These are phyloP conservation scores for Morpho helenor DNA, from an alignment of 2,888 invertebrate genomes.

Conservation along the genomic window DNA sequence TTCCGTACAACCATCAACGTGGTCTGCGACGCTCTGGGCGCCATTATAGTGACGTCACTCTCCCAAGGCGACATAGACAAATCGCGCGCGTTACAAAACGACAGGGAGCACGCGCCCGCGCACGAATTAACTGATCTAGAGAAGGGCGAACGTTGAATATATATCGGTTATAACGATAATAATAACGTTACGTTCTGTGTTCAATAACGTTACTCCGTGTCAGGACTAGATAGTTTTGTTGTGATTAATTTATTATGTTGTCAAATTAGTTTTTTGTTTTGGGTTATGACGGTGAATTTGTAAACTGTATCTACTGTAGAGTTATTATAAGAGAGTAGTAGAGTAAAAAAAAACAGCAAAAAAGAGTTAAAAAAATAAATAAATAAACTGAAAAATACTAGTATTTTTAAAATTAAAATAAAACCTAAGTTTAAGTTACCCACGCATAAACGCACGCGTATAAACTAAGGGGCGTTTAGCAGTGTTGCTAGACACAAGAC, in stretches of 20 bases:
- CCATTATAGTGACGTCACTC: constrained; percentile 92
- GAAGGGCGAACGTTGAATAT: constrained; percentile 64
- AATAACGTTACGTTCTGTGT: constrained; percentile 39
- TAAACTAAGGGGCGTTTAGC: no score
- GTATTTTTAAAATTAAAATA: no score
- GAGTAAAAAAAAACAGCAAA: no score
- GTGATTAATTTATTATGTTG: constrained; percentile 29
- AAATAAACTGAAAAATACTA: no score
- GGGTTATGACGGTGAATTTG: constrained; percentile 8
- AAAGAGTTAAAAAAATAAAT: no score
- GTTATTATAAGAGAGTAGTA: no score
- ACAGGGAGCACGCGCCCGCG: constrained; percentile 70
- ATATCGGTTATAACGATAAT: constrained; percentile 2
- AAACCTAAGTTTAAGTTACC: no score
- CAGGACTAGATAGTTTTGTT: constrained; percentile 32
- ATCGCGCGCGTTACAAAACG: constrained; percentile 57
- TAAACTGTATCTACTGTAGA: neutral
- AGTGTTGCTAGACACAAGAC: no score
- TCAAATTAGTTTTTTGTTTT: constrained; percentile 7
- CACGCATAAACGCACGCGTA: no score
- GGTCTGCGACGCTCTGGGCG: constrained; percentile 96
- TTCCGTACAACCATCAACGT: constrained; percentile 96
- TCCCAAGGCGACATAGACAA: constrained; percentile 84
- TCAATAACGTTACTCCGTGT: constrained; percentile 47
- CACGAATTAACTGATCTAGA: constrained; percentile 84